Conservation (phyloP, 2,113 vertebrate genomes). For the Alces alces region DNA sequence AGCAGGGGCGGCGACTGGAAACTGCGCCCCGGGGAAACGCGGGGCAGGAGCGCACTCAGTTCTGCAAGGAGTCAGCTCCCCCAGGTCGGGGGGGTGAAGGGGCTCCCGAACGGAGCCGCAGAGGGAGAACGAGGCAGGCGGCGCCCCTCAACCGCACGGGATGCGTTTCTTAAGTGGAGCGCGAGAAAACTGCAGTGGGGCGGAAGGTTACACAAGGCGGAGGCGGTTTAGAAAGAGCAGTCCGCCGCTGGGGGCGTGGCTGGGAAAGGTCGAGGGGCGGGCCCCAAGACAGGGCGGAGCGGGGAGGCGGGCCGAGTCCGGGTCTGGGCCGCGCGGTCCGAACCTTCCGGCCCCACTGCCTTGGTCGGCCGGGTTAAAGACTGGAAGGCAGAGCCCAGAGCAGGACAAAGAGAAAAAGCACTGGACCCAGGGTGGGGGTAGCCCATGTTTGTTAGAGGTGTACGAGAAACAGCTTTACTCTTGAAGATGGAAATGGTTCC, state of each 20-base stretch:
- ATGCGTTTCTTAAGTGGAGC: background rate
- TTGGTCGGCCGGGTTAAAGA: background rate
- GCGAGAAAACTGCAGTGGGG: background rate
- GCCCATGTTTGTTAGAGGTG: background rate
- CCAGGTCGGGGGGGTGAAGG: background rate
- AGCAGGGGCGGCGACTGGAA: background rate
- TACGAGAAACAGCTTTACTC: background rate
- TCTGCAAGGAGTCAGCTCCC: background rate
- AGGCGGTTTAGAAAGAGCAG: background rate
- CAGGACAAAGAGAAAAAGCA: background rate
- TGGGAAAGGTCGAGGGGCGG: background rate
- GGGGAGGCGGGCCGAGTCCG: background rate
- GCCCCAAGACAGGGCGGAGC: too few relatives aligned
- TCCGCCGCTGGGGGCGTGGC: background rate
- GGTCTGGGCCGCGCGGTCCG: background rate
- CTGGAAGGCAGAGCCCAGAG: background rate
- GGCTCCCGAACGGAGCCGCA: background rate
- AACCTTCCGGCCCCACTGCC: background rate
- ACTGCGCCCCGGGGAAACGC: background rate
- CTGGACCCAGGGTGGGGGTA: too few relatives aligned
- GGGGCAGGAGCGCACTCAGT: fast-evolving
- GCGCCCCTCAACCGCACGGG: background rate
- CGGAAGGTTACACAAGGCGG: background rate
- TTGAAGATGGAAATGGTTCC: background rate
- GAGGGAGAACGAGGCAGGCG: too few relatives aligned